A percentile compares a stretch with the other conserved stretches of the same genome.
Evolutionary conservation across 2,888 invertebrate species (phyloP).

Genomic region (Hofmannophila pseudospretella): DNA sequence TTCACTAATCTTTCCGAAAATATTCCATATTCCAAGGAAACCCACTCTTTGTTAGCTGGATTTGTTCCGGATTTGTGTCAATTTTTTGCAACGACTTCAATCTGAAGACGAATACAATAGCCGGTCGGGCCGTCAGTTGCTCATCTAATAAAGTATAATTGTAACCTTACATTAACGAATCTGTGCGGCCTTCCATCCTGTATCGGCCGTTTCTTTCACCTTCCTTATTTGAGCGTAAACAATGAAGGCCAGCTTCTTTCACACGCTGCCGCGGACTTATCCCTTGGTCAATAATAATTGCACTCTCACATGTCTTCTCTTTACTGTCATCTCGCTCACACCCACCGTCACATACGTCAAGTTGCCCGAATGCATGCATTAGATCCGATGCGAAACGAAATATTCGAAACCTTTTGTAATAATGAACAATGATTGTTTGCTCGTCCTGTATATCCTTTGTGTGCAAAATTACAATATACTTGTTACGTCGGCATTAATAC

Average conservation of each 20-base stretch:
- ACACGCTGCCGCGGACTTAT: slow-evolving; percentile 74
- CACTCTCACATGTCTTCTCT: slow-evolving; percentile 54
- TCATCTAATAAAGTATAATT: slow-evolving; percentile 56
- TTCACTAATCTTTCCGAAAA: slow-evolving; percentile 11
- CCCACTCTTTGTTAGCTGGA: slow-evolving; percentile 14
- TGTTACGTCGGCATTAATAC: slow-evolving; percentile 70
- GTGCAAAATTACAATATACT: slow-evolving; percentile 77
- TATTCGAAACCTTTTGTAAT: slow-evolving; percentile 76
- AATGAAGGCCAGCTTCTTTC: slow-evolving; percentile 71
- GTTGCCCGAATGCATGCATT: slow-evolving; percentile 60
- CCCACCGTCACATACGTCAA: slow-evolving; percentile 55
- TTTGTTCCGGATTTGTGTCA: slow-evolving; percentile 19
- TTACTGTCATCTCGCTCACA: slow-evolving; percentile 49
- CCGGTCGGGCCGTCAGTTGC: slow-evolving; percentile 30
- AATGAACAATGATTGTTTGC: slow-evolving; percentile 78
- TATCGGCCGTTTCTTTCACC: slow-evolving; percentile 59
- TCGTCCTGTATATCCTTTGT: slow-evolving; percentile 74
- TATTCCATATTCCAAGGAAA: slow-evolving; percentile 12
- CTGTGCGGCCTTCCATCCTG: slow-evolving; percentile 38
- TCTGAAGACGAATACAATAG: slow-evolving; percentile 27
- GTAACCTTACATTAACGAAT: slow-evolving; percentile 61
- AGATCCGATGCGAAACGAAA: slow-evolving; percentile 75
- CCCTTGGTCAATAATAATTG: slow-evolving; percentile 77
- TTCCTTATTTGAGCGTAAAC: slow-evolving; percentile 76
- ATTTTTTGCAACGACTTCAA: slow-evolving; percentile 16